Evolutionary conservation across 2,797 vertebrate species (phyloP).

Genomic region (Platyrinchus mystaceus): DNA sequence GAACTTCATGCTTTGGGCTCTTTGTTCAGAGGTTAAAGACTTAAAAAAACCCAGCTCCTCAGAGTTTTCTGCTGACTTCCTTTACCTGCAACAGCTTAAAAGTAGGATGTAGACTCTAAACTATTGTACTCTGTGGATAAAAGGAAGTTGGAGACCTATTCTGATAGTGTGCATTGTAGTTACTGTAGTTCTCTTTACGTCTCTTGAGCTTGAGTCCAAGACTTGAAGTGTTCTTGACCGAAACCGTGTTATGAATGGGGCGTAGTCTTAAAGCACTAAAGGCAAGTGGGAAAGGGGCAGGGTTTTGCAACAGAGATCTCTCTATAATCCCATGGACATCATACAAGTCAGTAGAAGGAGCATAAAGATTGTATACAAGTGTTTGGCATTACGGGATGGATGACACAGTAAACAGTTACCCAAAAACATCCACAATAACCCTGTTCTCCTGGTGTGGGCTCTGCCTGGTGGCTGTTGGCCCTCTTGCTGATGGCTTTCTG

Average conservation of each 20-base stretch:
- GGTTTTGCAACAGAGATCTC: not conserved
- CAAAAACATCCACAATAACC: not conserved
- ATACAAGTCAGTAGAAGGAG: not conserved
- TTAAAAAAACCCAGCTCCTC: not conserved
- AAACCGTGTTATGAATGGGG: not conserved
- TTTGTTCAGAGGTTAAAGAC: not conserved
- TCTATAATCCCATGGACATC: rapidly evolving
- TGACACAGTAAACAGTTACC: not conserved
- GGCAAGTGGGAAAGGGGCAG: not conserved
- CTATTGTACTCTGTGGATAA: not conserved
- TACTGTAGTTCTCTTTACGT: not conserved
- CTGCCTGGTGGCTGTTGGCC: not conserved
- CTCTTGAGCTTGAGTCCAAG: not conserved
- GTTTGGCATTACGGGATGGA: not conserved
- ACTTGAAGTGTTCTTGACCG: not conserved
- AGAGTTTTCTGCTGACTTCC: not conserved
- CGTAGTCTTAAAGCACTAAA: not conserved
- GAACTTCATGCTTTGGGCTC: not conserved
- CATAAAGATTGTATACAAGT: not conserved
- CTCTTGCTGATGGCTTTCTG: not conserved
- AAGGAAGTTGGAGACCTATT: not conserved
- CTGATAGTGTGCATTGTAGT: not conserved
- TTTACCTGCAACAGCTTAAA: not conserved
- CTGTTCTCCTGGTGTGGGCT: not conserved
- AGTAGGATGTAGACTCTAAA: rapidly evolving